Base-by-base conservation (phyloP, 2,113 vertebrate genomes). In the Stictonetta naevosa region DNA sequence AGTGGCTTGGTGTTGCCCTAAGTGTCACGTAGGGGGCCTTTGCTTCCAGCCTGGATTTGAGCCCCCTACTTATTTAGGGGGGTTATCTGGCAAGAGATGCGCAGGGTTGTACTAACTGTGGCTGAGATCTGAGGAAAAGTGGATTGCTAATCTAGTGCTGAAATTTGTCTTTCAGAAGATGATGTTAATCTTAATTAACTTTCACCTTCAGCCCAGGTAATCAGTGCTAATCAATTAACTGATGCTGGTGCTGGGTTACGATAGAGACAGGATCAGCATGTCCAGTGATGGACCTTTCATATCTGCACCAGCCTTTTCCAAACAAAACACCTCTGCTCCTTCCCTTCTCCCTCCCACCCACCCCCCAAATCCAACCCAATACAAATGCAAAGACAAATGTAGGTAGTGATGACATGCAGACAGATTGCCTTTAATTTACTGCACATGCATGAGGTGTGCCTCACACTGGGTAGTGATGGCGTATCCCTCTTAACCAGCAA, bases 151-250 rank as follows among this genome's bases (percentile, higher is more conserved):
- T 8, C 55, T 42, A 5, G 4, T 50, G 71, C 44, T 77, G 63
- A 66, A 58, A 85, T 42, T 69, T 50, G 21, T 55, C 17, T 74
- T 91, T 69, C 52, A 66, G 80, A 50, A 79, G 13, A 4, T 13
- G 28, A 1, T 53, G 56, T 79, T 95, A 84, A 62, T 86, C 66
- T 78, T 88, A 83, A 92, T 79, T 84, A 76, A 20, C 25, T 55
- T 74, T 86, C 64, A 71, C 86, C 86, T 88, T 74, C 79, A 83
- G 50, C 73, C 68, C n/a, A 4, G 40, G 67, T 92, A 93, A 88
- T 96, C 79, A 59, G 40, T 59, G 72, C 79, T 92, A 92, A 78
- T 90, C 59, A 90, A 73, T 40, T 78, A 84, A 80, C 68, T n/a
- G 75, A 22, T 82, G 53, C 81, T 63, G 16, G 4, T 56, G 84